phyloP scores from a whole-genome alignment of 2,888 invertebrate genomes.

The Pollenia amentaria region DNA sequence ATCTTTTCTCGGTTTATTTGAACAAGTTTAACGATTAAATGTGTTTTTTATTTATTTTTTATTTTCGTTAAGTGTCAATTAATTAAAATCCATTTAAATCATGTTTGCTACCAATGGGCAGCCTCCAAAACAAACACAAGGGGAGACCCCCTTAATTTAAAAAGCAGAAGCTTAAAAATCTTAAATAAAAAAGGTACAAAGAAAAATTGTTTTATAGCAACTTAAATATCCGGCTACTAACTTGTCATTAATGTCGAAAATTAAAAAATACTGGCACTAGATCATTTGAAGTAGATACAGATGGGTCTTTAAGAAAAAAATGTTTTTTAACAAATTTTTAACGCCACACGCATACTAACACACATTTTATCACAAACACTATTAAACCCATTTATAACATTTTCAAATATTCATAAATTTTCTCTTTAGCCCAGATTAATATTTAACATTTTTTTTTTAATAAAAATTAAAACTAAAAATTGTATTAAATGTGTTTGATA shows the following conservation, averaged over 20 bases:
- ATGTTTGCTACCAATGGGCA: conserved; percentile 10
- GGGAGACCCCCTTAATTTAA: conserved; percentile 1
- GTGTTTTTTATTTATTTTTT: no score
- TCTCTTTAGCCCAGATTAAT: conserved; percentile 28
- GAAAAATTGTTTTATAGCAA: conserved; percentile 12
- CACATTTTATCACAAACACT: background rate
- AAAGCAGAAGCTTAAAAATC: conserved; percentile 44
- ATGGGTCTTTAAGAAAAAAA: conserved; percentile 6
- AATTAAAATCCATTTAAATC: conserved; percentile 54
- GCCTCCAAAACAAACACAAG: background rate
- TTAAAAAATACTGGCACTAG: conserved; percentile 12
- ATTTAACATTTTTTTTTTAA: background rate
- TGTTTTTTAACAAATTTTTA: background rate
- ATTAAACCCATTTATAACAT: background rate
- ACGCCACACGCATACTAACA: conserved; percentile 9
- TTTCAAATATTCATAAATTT: conserved; percentile 40
- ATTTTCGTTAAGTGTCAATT: conserved; percentile 37
- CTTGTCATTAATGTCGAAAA: conserved; percentile 29
- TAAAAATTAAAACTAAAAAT: conserved; percentile 18
- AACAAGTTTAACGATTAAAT: no score
- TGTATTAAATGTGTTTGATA: background rate
- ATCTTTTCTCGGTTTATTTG: no score
- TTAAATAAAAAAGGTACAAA: background rate
- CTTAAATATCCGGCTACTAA: conserved; percentile 55
- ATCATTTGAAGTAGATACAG: background rate